Base-by-base conservation (phyloP, 2,797 vertebrate species). In the Setipinna tenuifilis region DNA sequence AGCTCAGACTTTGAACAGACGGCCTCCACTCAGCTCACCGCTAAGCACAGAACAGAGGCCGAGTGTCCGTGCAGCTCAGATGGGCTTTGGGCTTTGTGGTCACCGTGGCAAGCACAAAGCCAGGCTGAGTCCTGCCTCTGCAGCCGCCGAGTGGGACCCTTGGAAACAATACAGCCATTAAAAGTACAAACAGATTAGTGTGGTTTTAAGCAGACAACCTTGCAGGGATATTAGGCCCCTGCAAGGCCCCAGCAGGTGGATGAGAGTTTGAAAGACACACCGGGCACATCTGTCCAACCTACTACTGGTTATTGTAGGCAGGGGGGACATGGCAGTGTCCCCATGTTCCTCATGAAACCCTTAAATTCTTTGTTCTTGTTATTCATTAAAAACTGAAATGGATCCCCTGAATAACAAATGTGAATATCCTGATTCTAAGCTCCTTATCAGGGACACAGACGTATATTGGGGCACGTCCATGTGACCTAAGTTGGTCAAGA, bases 161-260 rank as follows among this genome's bases (percentile, higher is more conserved):
- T 83, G 90, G 90, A 93, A 94, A 96, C 95, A 95, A 95, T 93
- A 85, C 57, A 80, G 86, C 95, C 93, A 95, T 95, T 96, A 95
- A 91, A 93, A 90, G 91, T 94, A 93, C 93, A 95, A 96, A 95
- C 93, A 95, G 94, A 95, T 95, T 95, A 95, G 85, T 85, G 85
- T 84, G 80, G 91, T 86, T 90, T 83, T 90, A 88, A 91, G 92
- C 87, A 57, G 86, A 21, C 81, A 44, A 85, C 80, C 87, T 84
- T 86, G 91, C 88, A 82, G 88, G 89, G 91, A 90, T 93, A 91
- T 90, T 90, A 88, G 87, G 87, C 89, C 87, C 87, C 90, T 82
- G 88, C 87, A 83, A 87, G 89, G 89, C 90, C 92, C 86, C 93
- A 93, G 93, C 91, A 93, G 93, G 91, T 90, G 90, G 85, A 89